Evolutionary conservation across 1,140 invertebrate species (phyloP).

Genomic region (Hycleus phaleratus): DNA sequence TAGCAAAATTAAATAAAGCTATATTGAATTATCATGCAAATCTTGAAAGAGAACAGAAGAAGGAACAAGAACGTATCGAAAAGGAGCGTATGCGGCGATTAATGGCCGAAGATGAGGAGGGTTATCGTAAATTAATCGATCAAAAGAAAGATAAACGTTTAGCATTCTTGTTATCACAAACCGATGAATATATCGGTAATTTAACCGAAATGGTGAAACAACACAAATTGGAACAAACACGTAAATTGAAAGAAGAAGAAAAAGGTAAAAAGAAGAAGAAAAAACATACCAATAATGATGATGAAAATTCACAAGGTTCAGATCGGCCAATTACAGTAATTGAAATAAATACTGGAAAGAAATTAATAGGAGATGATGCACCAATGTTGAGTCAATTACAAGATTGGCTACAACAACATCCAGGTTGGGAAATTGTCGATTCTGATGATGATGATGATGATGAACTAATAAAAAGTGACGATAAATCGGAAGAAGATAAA

Average conservation of each 20-base stretch:
- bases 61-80: conserved; percentile 96
- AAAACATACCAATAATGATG: conserved; percentile 57
- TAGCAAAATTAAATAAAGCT: conserved; percentile 88
- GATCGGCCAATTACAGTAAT: conserved; percentile 77
- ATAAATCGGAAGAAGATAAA: conserved; percentile 45
- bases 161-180: conserved; percentile 94
- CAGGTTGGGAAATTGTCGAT: conserved; percentile 80
- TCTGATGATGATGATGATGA: conserved; percentile 65
- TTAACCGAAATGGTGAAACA: conserved; percentile 95
- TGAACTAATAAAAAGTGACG: conserved; percentile 42
- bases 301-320: conserved; percentile 65
- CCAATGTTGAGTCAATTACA: conserved; percentile 83
- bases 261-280: conserved; percentile 68
- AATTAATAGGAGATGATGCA: conserved; percentile 81
- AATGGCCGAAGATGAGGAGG: conserved; percentile 95
- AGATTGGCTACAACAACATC: conserved; percentile 71
- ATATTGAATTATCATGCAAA: conserved; percentile 95
- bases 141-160: conserved; percentile 99
- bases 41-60: conserved; percentile 97
- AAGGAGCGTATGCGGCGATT: conserved; percentile 95
- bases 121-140: conserved; percentile 95
- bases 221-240: conserved; percentile 82
- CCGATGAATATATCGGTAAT: conserved; percentile 96
- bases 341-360: conserved; percentile 77
- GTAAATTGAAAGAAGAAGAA: conserved; percentile 76